These are phyloP conservation scores for Ctena decussata DNA, from an alignment of 2,888 invertebrate genomes.

Conservation along the genomic window DNA sequence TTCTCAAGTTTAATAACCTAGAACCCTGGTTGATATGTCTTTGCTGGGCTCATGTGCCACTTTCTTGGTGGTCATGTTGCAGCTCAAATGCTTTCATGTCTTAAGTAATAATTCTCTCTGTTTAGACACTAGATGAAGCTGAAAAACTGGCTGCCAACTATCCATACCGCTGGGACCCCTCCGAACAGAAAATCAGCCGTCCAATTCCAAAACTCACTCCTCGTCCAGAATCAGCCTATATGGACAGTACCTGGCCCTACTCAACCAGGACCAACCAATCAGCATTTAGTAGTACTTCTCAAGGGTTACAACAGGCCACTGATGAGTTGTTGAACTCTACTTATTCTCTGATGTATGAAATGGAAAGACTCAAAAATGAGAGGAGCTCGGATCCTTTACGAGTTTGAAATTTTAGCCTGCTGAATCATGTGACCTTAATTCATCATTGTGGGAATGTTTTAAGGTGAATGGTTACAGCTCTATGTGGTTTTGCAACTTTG, in stretches of 20 bases:
- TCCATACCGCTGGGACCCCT: conserved; percentile 68
- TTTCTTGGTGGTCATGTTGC: too few species aligned
- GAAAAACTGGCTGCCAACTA: conserved; percentile 77
- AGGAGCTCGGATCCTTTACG: conserved; percentile 62
- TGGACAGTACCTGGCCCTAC: conserved; percentile 65
- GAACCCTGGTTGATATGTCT: too few species aligned
- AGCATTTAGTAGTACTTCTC: conserved; percentile 22
- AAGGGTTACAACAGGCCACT: conserved; percentile 68
- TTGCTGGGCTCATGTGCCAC: too few species aligned
- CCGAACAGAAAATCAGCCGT: conserved; percentile 55
- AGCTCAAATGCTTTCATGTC: too few species aligned
- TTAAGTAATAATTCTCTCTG: too few species aligned
- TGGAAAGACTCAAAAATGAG: conserved; percentile 77
- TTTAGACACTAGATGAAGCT: conserved; percentile 81
- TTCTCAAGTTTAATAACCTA: too few species aligned
- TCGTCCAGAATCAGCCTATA: conserved; percentile 69
- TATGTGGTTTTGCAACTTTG: too few species aligned
- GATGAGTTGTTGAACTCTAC: conserved; percentile 77
- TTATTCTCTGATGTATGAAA: conserved; percentile 80
- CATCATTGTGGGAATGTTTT: too few species aligned
- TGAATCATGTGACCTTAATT: too few species aligned
- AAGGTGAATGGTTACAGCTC: too few species aligned
- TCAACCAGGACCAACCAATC: not conserved
- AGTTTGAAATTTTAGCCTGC: conserved; percentile 36
- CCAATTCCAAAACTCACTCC: conserved; percentile 57